phyloP scores from a whole-genome alignment of 2,888 invertebrate species.

The Orthosia gracilis region DNA sequence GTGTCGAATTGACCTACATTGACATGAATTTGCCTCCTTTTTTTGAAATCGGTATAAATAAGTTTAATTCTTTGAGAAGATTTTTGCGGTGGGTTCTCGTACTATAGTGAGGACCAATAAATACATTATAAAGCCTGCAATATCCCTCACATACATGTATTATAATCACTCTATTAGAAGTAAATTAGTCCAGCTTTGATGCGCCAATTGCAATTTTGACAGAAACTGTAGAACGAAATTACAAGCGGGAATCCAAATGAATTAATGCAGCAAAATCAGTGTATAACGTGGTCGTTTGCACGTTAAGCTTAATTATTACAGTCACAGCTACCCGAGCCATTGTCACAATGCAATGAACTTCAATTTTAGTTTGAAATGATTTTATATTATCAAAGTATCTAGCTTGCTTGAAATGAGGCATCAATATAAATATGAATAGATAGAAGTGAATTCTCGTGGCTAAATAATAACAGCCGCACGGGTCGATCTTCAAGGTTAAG shows the following conservation, averaged over 20 bases:
- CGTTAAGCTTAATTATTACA: constrained; percentile 6
- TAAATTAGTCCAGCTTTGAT: background rate
- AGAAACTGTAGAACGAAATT: constrained; percentile 9
- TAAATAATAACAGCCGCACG: too few species aligned
- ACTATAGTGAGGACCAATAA: too few species aligned
- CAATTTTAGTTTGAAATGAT: background rate
- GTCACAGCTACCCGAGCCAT: background rate
- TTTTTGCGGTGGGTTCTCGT: too few species aligned
- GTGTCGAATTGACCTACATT: too few species aligned
- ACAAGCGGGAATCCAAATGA: constrained; percentile 16
- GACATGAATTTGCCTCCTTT: too few species aligned
- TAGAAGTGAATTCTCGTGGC: too few species aligned
- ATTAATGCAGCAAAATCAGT: constrained; percentile 12
- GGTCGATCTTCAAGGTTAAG: too few species aligned
- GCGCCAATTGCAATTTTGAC: constrained; percentile 7
- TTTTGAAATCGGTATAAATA: too few species aligned
- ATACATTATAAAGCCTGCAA: too few species aligned
- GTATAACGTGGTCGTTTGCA: constrained; percentile 1
- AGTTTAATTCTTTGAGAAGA: too few species aligned
- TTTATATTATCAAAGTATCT: background rate
- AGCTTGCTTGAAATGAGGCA: background rate
- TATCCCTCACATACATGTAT: too few species aligned
- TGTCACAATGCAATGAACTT: background rate
- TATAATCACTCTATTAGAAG: background rate
- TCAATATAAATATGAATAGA: background rate